Evolutionary conservation across 2,113 vertebrate genomes (phyloP), one percentile per base, ranked within the genome.

Genomic region (Sterrhoptilus dennistouni): DNA sequence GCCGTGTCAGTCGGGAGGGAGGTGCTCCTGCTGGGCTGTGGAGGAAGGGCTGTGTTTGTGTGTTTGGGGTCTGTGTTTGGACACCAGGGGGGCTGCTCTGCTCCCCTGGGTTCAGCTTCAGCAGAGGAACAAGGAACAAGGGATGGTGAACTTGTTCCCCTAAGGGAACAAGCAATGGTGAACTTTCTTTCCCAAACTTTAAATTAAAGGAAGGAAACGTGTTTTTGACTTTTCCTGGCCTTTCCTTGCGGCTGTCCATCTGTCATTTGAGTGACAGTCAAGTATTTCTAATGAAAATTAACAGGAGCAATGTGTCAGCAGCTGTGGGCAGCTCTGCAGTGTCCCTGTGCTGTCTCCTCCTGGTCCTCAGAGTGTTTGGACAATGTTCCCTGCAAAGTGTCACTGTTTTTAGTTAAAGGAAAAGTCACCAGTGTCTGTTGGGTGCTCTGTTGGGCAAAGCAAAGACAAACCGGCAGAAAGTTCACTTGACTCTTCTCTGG

Each of bases 1-100:
- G 8, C 4, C 15, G 0, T 10, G 14, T 8, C 35, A 8, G 18
- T 14, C 0, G 1, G 74, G 82, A 61, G 19, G 7, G 52, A 49
- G 70, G 17, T 6, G 47, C 28, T 64, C 13, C 54, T 7, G 25
- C 61, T 19, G 60, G 14, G 47, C 21, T 3, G 8, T 27, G 36
- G 14, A 42, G 47, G 22, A 6, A 27, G 38, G 19, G 14, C 64
- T 42, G 28, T 11, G 1, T 25, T 12, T 33, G 49, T 53, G 13
- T n/a, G 0, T 45, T 45, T 82, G 60, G 53, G 28, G 4, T 57
- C 59, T 74, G 36, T 53, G 0, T 53, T 47, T 59, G 17, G 18
- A 6, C 33, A 20, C 33, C 35, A 50, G 19, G 16, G 28, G 4
- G 16, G n/a, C 31, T 36, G 13, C 49, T 72, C 35, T 49, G 27